These are phyloP conservation scores for Bradypodion ventrale DNA, from an alignment of 2,797 vertebrate species.

Conservation along the genomic window DNA sequence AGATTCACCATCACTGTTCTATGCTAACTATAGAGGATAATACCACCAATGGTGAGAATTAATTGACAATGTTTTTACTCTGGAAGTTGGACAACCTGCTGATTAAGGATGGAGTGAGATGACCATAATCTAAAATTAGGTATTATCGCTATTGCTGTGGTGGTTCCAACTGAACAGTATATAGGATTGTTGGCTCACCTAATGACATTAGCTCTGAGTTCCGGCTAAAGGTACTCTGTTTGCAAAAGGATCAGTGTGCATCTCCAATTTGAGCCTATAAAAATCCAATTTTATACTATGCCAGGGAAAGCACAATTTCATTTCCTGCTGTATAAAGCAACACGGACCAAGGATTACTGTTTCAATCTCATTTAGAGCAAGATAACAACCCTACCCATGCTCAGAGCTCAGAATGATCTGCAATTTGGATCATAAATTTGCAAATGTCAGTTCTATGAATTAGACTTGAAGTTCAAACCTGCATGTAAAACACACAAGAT, in stretches of 20 bases:
- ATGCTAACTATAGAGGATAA: not conserved
- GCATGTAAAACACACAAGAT: slow-evolving; percentile 53
- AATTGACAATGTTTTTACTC: not conserved
- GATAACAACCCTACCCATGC: slow-evolving; percentile 34
- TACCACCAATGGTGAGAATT: not conserved
- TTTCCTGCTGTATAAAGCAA: slow-evolving; percentile 39
- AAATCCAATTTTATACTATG: slow-evolving; percentile 50
- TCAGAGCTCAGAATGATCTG: slow-evolving; percentile 54
- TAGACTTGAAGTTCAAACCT: slow-evolving; percentile 61
- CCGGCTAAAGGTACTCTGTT: slow-evolving; percentile 34
- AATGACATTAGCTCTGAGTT: slow-evolving; percentile 34
- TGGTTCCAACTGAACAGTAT: not conserved
- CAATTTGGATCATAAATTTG: slow-evolving; percentile 60
- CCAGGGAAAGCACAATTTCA: slow-evolving; percentile 31
- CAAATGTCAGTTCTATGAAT: slow-evolving; percentile 60
- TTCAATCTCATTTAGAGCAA: slow-evolving; percentile 43
- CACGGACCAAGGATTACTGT: slow-evolving; percentile 37
- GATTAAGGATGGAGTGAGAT: too few relatives aligned
- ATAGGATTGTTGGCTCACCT: slow-evolving; percentile 8
- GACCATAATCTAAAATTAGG: not conserved
- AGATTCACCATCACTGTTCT: too few relatives aligned
- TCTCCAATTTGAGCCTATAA: slow-evolving; percentile 37
- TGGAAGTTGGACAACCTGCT: not conserved
- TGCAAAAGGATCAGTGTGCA: slow-evolving; percentile 36
- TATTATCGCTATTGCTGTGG: not conserved